Evolutionary conservation across 2,797 vertebrate genomes (phyloP).

Genomic region (Apogon talboti): DNA sequence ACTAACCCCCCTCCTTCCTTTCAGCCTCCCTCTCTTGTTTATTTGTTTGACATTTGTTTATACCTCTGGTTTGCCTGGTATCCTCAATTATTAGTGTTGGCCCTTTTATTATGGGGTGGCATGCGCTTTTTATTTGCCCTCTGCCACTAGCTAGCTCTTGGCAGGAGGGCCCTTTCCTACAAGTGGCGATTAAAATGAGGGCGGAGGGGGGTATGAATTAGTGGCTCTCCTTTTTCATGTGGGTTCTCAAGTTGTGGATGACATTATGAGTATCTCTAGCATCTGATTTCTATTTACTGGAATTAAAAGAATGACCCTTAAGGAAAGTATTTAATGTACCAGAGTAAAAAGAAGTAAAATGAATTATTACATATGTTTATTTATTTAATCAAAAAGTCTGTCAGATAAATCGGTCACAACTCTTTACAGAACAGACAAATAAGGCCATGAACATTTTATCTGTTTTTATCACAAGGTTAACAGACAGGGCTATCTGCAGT

Average conservation of each 20-base stretch:
- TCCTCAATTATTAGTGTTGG: conserved; percentile 67
- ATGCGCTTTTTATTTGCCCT: conserved; percentile 60
- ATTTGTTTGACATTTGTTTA: conserved; percentile 82
- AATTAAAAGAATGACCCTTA: conserved; percentile 15
- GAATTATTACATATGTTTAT: neutral
- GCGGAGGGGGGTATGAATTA: conserved; percentile 52
- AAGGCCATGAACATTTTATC: neutral
- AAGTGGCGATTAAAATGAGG: conserved; percentile 70
- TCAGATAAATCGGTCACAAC: neutral
- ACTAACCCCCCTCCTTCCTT: conserved; percentile 18
- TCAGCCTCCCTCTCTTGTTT: conserved; percentile 73
- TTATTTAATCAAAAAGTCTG: neutral
- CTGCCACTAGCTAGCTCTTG: conserved; percentile 61
- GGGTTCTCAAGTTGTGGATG: conserved; percentile 50
- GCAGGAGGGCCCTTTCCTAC: conserved; percentile 61
- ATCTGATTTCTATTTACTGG: conserved; percentile 38
- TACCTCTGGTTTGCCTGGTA: conserved; percentile 73
- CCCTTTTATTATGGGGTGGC: conserved; percentile 59
- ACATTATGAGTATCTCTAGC: conserved; percentile 35
- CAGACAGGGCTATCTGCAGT: conserved; percentile 13
- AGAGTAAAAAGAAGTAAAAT: neutral
- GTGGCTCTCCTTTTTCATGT: conserved; percentile 54
- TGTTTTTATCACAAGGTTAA: neutral
- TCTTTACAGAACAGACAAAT: neutral
- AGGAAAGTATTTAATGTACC: neutral